These are phyloP conservation scores for Otus sunia DNA, from an alignment of 2,113 vertebrate genomes.

Conservation along the genomic window DNA sequence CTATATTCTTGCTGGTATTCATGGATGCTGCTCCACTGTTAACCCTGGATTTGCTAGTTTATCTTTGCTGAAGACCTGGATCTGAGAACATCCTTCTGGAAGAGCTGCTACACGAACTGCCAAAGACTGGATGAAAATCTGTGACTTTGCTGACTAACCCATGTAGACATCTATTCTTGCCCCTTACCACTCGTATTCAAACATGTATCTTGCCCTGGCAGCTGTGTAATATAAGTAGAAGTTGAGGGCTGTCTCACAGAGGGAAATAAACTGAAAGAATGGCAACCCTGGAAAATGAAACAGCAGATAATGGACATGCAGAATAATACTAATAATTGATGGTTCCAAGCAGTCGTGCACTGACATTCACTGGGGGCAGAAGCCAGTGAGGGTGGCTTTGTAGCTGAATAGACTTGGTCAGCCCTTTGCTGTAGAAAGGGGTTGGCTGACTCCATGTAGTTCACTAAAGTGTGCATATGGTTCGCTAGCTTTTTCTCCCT, in stretches of 20 bases:
- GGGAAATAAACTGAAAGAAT: neutral
- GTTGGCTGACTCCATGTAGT: neutral
- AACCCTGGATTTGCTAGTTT: neutral
- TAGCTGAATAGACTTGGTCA: neutral
- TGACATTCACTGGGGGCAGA: neutral
- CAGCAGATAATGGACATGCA: neutral
- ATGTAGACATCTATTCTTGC: neutral
- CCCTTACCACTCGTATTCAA: neutral
- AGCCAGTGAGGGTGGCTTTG: neutral
- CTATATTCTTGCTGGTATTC: neutral
- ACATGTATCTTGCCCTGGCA: neutral
- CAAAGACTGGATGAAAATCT: neutral
- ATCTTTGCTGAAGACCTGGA: neutral
- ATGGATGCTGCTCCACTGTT: neutral
- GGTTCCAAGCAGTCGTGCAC: neutral
- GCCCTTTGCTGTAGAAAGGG: neutral
- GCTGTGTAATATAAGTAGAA: neutral
- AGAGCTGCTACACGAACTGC: neutral
- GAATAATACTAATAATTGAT: neutral
- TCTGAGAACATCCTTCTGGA: neutral
- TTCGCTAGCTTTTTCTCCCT: neutral
- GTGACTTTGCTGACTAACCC: neutral
- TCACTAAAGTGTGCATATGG: neutral
- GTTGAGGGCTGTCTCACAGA: neutral
- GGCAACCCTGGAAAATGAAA: neutral